Evolutionary conservation across 2,888 invertebrate species (phyloP).

Genomic region (Drosophila putrida): DNA sequence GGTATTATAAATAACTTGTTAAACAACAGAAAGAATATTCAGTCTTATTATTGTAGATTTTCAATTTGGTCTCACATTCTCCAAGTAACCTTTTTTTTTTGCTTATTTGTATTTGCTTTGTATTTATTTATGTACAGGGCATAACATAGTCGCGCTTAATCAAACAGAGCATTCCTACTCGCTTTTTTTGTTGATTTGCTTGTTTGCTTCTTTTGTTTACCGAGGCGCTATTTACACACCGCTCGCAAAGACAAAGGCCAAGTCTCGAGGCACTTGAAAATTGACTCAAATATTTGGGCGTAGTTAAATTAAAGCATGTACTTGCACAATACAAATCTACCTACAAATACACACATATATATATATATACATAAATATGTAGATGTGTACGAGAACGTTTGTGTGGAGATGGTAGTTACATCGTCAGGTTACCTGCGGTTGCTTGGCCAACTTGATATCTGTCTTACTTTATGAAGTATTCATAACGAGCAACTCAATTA

Average conservation of each 20-base stretch:
- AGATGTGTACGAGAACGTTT: not conserved
- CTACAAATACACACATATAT: not conserved
- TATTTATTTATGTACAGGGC: not conserved
- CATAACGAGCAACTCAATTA: constrained; percentile 78
- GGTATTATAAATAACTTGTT: not conserved
- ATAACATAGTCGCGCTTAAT: not conserved
- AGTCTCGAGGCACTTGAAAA: constrained; percentile 73
- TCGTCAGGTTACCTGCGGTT: constrained; percentile 70
- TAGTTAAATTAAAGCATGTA: constrained; percentile 63
- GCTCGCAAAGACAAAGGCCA: constrained; percentile 80
- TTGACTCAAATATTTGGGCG: constrained; percentile 79
- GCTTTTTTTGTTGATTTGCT: constrained; percentile 20
- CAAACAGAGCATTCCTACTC: constrained; percentile 3
- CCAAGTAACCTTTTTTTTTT: not conserved
- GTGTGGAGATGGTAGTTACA: constrained; percentile 21
- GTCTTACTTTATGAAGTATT: constrained; percentile 66
- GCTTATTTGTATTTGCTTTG: constrained; percentile 3
- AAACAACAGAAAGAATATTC: too few relatives aligned
- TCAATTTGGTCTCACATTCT: too few relatives aligned
- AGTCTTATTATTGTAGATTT: not conserved
- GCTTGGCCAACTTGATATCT: constrained; percentile 61
- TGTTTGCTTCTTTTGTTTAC: constrained; percentile 69
- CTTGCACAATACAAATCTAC: constrained; percentile 20
- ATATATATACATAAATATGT: not conserved
- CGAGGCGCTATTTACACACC: constrained; percentile 71